phyloP scores from a whole-genome alignment of 2,888 invertebrate species.

The Ectemnius continuus region DNA sequence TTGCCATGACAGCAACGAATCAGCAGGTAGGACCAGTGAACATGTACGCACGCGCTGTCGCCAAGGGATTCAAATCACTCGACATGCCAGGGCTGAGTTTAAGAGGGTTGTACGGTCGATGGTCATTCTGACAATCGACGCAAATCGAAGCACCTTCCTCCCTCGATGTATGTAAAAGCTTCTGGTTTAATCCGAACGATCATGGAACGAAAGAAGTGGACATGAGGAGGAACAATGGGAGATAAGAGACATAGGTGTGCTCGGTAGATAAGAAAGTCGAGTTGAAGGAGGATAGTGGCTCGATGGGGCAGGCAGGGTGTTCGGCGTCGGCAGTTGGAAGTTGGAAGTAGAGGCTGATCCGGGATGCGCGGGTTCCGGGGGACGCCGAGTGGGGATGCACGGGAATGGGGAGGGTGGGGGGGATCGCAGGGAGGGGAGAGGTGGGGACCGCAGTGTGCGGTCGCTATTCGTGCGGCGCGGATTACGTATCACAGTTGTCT shows the following conservation, averaged over 20 bases:
- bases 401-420: conserved; percentile 44
- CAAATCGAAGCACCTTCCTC: neutral
- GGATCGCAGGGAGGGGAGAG: conserved; percentile 48
- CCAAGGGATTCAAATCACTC: conserved; percentile 30
- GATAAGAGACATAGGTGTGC: neutral
- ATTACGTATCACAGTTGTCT: conserved; percentile 59
- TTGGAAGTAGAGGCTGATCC: neutral
- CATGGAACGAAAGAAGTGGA: no score
- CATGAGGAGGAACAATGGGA: no score
- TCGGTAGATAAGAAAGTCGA: neutral
- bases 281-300: neutral
- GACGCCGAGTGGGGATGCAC: conserved; percentile 25
- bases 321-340: conserved; percentile 4
- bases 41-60: conserved; percentile 27
- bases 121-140: conserved; percentile 25
- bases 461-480: conserved; percentile 70
- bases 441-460: conserved; percentile 72
- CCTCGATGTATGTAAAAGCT: neutral
- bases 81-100: neutral
- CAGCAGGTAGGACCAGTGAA: neutral
- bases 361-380: conserved; percentile 1
- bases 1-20: conserved; percentile 47
- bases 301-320: neutral
- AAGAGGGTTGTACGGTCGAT: neutral
- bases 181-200: neutral